Conservation (phyloP, 2,797 vertebrate genomes). For the Peromyscus melanophrys region DNA sequence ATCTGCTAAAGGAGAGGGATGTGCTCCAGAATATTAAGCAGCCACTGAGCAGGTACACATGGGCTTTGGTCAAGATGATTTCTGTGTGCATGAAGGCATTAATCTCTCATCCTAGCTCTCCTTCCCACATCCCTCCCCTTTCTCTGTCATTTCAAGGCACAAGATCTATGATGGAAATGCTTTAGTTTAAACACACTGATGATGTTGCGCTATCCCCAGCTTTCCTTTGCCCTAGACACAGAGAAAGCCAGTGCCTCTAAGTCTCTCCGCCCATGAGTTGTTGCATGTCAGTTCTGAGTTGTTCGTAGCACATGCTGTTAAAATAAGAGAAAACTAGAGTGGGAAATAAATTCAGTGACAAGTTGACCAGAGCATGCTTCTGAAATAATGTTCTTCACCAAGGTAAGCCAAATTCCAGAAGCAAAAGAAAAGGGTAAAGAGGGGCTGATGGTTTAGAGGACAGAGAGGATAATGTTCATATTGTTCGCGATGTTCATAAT, state of each 20-base stretch:
- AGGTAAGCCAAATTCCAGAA: conserved; percentile 47
- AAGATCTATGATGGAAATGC: neutral
- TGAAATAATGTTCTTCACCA: conserved; percentile 44
- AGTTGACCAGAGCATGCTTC: neutral
- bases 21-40: conserved; percentile 74
- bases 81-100: neutral
- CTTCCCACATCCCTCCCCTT: neutral
- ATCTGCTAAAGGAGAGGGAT: conserved; percentile 27
- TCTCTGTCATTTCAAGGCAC: conserved; percentile 19
- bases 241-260: conserved; percentile 19
- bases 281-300: neutral
- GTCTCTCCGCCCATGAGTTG: neutral
- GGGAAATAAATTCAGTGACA: conserved; percentile 30
- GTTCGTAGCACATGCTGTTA: neutral
- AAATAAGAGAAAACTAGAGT: neutral
- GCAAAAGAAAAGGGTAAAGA: neutral
- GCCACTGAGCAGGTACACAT: fast-evolving
- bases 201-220: neutral
- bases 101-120: neutral
- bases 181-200: neutral
- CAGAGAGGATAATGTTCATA: neutral
- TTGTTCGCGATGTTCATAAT: neutral
- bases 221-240: neutral
- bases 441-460: neutral
- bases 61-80: conserved; percentile 39